Conservation (phyloP, 2,113 vertebrate species). For the Engraulis encrasicolus region DNA sequence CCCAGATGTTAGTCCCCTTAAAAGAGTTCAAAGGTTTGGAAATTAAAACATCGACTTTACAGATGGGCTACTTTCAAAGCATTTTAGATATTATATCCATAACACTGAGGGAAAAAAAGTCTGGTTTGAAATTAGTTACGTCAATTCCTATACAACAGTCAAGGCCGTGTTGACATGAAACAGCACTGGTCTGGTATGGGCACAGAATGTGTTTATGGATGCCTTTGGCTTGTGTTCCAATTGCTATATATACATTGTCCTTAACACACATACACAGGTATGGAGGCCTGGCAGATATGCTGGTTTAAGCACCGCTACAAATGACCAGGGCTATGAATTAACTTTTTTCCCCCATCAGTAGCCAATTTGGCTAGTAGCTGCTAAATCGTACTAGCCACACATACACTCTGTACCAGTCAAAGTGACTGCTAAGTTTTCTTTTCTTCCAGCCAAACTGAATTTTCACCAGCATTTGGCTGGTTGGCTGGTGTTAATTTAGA, state of each 20-base stretch:
- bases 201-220: neutral
- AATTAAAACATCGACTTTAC: neutral
- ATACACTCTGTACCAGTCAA: too few species aligned
- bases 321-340: too few species aligned
- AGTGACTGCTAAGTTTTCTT: too few species aligned
- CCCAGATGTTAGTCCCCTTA: neutral
- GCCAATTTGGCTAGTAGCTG: too few species aligned
- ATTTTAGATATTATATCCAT: neutral
- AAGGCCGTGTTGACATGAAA: neutral
- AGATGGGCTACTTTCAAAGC: neutral
- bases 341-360: too few species aligned
- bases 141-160: neutral
- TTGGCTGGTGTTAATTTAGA: too few species aligned
- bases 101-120: neutral
- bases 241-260: constrained; percentile 14
- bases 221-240: neutral
- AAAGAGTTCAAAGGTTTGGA: constrained; percentile 33
- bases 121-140: neutral
- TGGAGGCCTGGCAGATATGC: neutral
- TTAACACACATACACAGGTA: neutral
- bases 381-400: too few species aligned
- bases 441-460: too few species aligned
- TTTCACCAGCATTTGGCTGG: too few species aligned
- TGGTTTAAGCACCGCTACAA: neutral
- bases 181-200: neutral